Conservation (phyloP, 53 echinoderm and acorn worm genomes). For the Holothuria leucospilota region DNA sequence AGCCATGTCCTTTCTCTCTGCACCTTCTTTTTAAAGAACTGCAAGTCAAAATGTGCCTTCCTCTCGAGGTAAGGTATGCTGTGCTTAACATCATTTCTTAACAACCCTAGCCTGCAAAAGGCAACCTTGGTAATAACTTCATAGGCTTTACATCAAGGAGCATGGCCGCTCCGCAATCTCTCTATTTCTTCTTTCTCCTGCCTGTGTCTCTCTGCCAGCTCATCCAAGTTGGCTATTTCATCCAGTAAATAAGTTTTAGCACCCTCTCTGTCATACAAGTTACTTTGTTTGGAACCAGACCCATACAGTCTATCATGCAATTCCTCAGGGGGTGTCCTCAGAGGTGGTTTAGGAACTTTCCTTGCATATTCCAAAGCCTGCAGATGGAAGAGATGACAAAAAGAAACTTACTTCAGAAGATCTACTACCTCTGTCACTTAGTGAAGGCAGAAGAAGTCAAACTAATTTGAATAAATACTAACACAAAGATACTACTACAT, state of each 20-base stretch:
- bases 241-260: slow-evolving; percentile 55
- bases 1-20: no score
- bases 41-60: no score
- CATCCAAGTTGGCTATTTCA: slow-evolving; percentile 82
- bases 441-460: no score
- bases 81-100: not conserved
- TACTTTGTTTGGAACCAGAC: not conserved
- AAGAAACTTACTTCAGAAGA: no score
- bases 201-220: slow-evolving; percentile 77
- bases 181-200: slow-evolving; percentile 83
- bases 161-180: slow-evolving; percentile 50
- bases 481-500: no score
- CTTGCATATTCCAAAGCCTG: slow-evolving; percentile 90
- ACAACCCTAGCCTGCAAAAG: no score
- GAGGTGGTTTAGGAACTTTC: slow-evolving; percentile 74
- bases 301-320: slow-evolving; percentile 83
- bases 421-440: no score
- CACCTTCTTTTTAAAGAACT: no score
- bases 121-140: no score
- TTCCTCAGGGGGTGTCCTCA: slow-evolving; percentile 79
- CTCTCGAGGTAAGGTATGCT: not conserved
- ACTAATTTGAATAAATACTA: no score
- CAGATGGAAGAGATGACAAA: not conserved
- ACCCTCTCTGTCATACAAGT: slow-evolving; percentile 37
- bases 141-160: slow-evolving; percentile 9